Evolutionary conservation across 2,113 vertebrate species (phyloP).

Genomic region (Labeo rohita): DNA sequence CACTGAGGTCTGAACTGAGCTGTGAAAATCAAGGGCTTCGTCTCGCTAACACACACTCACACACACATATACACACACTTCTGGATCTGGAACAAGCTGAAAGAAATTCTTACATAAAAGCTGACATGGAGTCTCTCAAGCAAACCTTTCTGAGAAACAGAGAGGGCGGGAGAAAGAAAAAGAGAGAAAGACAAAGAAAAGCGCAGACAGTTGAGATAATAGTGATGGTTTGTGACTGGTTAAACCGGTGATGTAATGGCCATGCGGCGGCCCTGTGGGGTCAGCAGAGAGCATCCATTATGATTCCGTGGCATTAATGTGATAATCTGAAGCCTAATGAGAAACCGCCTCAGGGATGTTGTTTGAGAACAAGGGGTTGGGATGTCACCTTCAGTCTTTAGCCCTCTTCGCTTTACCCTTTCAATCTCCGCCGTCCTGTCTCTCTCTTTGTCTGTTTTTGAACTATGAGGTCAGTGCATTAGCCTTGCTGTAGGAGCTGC

Average conservation of each 20-base stretch:
- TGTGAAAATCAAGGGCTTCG: constrained; percentile 40
- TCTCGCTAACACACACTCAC: constrained; percentile 17
- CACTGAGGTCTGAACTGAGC: constrained; percentile 30
- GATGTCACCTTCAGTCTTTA: constrained; percentile 39
- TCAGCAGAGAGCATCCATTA: constrained; percentile 44
- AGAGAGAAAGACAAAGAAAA: constrained; percentile 8
- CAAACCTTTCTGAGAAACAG: constrained; percentile 57
- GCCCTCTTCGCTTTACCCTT: constrained; percentile 22
- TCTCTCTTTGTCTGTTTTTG: constrained; percentile 23
- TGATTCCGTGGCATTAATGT: constrained; percentile 21
- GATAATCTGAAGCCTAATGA: constrained; percentile 51
- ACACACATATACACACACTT: constrained; percentile 28
- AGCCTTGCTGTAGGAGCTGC: constrained; percentile 24
- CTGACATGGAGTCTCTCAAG: constrained; percentile 46
- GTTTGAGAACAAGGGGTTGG: constrained; percentile 30
- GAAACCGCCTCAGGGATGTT: constrained; percentile 34
- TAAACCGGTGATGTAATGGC: constrained; percentile 17
- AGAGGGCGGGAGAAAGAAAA: not conserved
- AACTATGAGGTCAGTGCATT: constrained; percentile 36
- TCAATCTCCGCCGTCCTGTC: constrained; percentile 29
- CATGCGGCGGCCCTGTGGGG: not conserved
- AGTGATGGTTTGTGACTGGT: constrained; percentile 9
- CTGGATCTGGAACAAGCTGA: constrained; percentile 29
- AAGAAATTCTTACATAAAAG: constrained; percentile 43
- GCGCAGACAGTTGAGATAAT: not conserved